A percentile compares a stretch with the other conserved stretches of the same genome.
phyloP scores from a whole-genome alignment of 1,140 invertebrate species.

The Pseudomyrmex gracilis region DNA sequence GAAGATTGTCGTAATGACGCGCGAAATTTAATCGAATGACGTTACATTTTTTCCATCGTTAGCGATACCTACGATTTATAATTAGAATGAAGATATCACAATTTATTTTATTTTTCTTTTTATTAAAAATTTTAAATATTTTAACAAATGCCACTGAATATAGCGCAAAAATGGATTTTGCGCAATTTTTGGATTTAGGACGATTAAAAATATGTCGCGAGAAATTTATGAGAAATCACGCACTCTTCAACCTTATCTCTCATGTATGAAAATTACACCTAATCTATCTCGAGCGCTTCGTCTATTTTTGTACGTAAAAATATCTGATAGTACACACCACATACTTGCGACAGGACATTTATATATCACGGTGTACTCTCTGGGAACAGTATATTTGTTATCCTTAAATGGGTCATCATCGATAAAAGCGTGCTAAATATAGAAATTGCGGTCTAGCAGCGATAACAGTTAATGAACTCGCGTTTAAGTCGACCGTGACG shows the following conservation, averaged over 20 bases:
- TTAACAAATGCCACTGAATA: background rate
- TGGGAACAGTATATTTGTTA: slow-evolving; percentile 19
- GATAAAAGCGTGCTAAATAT: slow-evolving; percentile 35
- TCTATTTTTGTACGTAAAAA: slow-evolving; percentile 14
- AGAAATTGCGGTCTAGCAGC: slow-evolving; percentile 12
- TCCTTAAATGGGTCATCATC: slow-evolving; percentile 23
- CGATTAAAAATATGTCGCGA: too few relatives aligned
- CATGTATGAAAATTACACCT: slow-evolving; percentile 1
- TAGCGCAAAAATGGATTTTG: background rate
- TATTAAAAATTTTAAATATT: background rate
- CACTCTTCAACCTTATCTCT: background rate
- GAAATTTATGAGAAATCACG: background rate
- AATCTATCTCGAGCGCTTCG: slow-evolving; percentile 1
- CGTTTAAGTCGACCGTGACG: slow-evolving; percentile 49
- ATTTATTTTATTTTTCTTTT: background rate
- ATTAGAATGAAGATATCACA: background rate
- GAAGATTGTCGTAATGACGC: background rate
- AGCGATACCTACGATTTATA: background rate
- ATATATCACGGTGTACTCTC: background rate
- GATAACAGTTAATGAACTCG: slow-evolving; percentile 59
- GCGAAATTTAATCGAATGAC: slow-evolving; percentile 18
- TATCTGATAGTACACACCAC: slow-evolving; percentile 6
- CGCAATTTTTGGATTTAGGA: too few relatives aligned
- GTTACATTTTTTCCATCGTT: background rate
- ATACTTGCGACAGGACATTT: background rate